Evolutionary conservation across 1,140 invertebrate genomes (phyloP), one percentile per base, ranked within the genome.

Genomic region (Colletes latitarsis): DNA sequence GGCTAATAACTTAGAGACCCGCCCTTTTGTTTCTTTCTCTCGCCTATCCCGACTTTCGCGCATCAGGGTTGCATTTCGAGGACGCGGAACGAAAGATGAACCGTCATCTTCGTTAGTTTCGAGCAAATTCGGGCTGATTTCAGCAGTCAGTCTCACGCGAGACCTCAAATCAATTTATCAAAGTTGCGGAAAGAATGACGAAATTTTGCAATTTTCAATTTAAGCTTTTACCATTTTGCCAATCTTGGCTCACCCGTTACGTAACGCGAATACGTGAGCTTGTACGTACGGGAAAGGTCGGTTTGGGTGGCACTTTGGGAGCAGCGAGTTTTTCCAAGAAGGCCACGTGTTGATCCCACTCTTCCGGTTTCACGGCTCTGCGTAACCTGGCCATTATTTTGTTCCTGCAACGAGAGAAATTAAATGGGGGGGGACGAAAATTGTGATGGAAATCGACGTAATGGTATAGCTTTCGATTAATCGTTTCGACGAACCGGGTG

Each of bases 321-420:
- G 41, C 66, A 0, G 91, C 82, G 8, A 92, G 72, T 69, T 63
- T 86, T 39, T 87, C 60, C 57, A 92, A 43, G 17, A 70, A 30
- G 62, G 77, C 53, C n/a, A 83, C 66, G 76, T 91, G 89, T n/a
- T 82, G 84, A 30, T 89, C 73, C 90, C 89, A 91, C 57, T 92
- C 89, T 17, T 83, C 85, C 4, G 85, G 86, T 76, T 85, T 89
- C 3, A 90, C 73, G 69, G 30, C 76, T 57, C 60, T 85, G 41
- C 72, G 86, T 41, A 89, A 66, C 64, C 89, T 90, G 71, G 72
- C 87, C 76, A 82, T 78, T 80, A 80, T 82, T 52, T 77, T 82
- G 30, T 55, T 67, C 69, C 91, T 91, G 70, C n/a, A 52, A 69
- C 15, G 17, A 43, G 81, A 83, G 3, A 14, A 46, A 9, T 46